These are phyloP conservation scores for Sebastes taczanowskii DNA, from an alignment of 2,797 vertebrate species.

Conservation along the genomic window DNA sequence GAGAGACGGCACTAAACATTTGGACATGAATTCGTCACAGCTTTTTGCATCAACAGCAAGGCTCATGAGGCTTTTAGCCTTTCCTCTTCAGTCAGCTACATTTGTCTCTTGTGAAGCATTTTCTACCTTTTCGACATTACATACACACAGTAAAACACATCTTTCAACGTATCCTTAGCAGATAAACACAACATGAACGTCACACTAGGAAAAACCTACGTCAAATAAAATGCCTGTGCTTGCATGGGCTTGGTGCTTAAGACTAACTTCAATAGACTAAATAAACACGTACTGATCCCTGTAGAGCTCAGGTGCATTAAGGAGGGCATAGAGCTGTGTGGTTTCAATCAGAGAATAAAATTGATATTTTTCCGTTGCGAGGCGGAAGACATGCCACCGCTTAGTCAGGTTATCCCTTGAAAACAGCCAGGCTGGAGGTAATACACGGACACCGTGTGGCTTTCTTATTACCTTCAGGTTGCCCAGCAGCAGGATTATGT, in stretches of 20 bases:
- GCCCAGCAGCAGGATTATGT: neutral
- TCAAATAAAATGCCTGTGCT: neutral
- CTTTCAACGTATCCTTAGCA: slow-evolving; percentile 1
- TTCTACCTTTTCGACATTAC: neutral
- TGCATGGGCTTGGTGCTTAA: neutral
- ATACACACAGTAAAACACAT: neutral
- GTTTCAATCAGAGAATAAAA: slow-evolving; percentile 8
- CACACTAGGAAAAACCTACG: neutral
- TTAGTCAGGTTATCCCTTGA: neutral
- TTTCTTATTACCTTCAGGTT: neutral
- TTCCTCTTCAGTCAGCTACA: neutral
- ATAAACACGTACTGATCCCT: neutral
- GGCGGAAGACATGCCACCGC: neutral
- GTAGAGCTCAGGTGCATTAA: slow-evolving; percentile 1
- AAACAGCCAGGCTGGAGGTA: neutral
- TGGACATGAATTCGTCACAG: neutral
- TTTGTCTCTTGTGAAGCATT: neutral
- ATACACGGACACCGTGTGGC: neutral
- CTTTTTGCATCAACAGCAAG: neutral
- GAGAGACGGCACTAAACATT: no score
- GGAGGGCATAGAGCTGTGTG: neutral
- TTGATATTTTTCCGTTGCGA: slow-evolving; percentile 27
- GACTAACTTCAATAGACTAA: neutral
- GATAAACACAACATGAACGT: neutral
- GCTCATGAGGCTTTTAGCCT: neutral